Conservation (phyloP, 2,113 vertebrate species). For the Poeciliopsis retropinna region DNA sequence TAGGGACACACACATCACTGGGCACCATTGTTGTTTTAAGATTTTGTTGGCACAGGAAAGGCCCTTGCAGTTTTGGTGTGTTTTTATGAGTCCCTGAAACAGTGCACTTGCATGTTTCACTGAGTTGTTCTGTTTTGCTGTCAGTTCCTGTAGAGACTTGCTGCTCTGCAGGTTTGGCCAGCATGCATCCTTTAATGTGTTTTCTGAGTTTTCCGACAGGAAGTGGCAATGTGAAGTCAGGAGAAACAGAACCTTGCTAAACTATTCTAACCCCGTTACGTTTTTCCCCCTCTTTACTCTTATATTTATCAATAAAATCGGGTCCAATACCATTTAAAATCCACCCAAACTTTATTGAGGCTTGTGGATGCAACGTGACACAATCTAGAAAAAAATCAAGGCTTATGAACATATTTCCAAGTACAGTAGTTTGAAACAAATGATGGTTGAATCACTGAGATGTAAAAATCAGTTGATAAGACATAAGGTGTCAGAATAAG, state of each 20-base stretch:
- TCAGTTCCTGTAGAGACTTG: constrained; percentile 37
- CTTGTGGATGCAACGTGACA: neutral
- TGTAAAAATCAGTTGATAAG: constrained; percentile 64
- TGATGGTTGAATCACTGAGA: constrained; percentile 58
- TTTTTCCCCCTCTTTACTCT: too few relatives aligned
- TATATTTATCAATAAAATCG: too few relatives aligned
- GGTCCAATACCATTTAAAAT: neutral
- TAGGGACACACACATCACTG: constrained; percentile 32
- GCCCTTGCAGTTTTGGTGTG: constrained; percentile 28
- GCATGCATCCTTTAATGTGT: constrained; percentile 51
- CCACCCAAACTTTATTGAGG: neutral
- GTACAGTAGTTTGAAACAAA: constrained; percentile 15
- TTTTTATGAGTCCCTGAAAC: constrained; percentile 9
- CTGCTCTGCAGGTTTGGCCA: constrained; percentile 47
- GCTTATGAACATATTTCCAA: neutral
- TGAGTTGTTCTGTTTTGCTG: constrained; percentile 21
- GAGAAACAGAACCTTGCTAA: too few relatives aligned
- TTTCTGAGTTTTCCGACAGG: constrained; percentile 40
- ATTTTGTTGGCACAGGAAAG: constrained; percentile 36
- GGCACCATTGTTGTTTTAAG: constrained; percentile 37
- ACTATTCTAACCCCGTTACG: too few relatives aligned
- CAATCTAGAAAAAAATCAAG: neutral
- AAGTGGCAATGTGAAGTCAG: neutral
- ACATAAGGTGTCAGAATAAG: constrained; percentile 43
- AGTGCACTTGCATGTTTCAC: constrained; percentile 6